phyloP scores from a whole-genome alignment of 2,888 invertebrate genomes.

The Neoitamus cyanurus region DNA sequence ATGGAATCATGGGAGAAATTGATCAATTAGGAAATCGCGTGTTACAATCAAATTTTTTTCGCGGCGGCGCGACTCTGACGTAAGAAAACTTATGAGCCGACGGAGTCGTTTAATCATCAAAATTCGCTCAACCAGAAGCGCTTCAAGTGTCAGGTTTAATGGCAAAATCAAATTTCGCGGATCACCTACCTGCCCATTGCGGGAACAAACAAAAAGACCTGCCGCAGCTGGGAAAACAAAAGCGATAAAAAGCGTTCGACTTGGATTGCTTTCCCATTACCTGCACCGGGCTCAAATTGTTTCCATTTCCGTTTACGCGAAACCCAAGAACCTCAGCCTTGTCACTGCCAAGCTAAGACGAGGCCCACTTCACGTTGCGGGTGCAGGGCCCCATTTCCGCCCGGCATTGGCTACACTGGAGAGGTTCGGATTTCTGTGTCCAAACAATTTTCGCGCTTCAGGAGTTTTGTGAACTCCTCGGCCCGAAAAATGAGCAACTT shows the following conservation, averaged over 20 bases:
- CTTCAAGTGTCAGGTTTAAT: slow-evolving; percentile 22
- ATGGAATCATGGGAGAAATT: background rate
- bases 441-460: slow-evolving; percentile 4
- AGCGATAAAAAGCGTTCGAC: background rate
- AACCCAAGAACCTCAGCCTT: background rate
- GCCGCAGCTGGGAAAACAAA: background rate
- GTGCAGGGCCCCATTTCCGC: background rate
- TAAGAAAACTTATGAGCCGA: background rate
- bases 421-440: background rate
- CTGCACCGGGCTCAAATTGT: background rate
- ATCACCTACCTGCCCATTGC: slow-evolving; percentile 9
- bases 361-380: background rate
- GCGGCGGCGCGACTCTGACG: background rate
- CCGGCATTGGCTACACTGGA: background rate
- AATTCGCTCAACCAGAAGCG: slow-evolving; percentile 42
- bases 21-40: slow-evolving; percentile 29
- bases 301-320: slow-evolving; percentile 27
- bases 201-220: background rate
- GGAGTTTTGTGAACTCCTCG: background rate
- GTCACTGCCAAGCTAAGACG: background rate
- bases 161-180: slow-evolving; percentile 40
- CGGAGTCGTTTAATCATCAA: slow-evolving; percentile 31
- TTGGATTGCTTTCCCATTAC: background rate
- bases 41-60: slow-evolving; percentile 4
- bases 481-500: background rate